Conservation (phyloP, 2,113 vertebrate species). For the Vulpes lagopus region DNA sequence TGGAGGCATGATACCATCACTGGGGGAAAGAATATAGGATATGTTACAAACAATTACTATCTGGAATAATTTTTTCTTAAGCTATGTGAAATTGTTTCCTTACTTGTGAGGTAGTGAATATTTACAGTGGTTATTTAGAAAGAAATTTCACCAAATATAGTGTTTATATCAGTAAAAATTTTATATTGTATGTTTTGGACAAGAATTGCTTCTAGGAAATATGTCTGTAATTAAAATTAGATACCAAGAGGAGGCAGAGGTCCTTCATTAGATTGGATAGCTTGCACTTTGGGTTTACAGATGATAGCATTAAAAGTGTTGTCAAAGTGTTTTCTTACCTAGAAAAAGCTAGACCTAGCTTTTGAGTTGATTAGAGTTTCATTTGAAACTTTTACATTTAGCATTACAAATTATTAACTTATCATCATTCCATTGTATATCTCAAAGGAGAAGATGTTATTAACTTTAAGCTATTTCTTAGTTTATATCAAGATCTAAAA, state of each 20-base stretch:
- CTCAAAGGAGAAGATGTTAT: neutral
- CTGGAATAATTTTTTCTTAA: neutral
- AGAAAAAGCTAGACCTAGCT: neutral
- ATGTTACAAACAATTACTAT: neutral
- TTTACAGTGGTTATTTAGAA: neutral
- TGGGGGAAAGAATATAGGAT: neutral
- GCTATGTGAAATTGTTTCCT: neutral
- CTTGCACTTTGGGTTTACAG: neutral
- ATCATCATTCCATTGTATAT: neutral
- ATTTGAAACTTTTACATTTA: constrained; percentile 6
- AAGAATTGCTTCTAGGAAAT: neutral
- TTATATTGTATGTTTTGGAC: neutral
- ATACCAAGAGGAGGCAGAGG: neutral
- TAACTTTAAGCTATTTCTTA: neutral
- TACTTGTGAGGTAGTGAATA: neutral
- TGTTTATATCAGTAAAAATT: neutral
- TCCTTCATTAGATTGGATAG: neutral
- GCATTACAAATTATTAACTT: neutral
- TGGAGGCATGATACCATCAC: neutral
- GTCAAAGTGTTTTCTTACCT: neutral
- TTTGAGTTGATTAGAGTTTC: neutral
- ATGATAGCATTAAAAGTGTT: neutral
- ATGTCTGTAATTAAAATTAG: neutral
- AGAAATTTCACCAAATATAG: neutral
- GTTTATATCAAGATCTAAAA: neutral